Evolutionary conservation across 2,888 invertebrate species (phyloP), one percentile per base, ranked within the genome.

Genomic region (Halictus quadricinctus): DNA sequence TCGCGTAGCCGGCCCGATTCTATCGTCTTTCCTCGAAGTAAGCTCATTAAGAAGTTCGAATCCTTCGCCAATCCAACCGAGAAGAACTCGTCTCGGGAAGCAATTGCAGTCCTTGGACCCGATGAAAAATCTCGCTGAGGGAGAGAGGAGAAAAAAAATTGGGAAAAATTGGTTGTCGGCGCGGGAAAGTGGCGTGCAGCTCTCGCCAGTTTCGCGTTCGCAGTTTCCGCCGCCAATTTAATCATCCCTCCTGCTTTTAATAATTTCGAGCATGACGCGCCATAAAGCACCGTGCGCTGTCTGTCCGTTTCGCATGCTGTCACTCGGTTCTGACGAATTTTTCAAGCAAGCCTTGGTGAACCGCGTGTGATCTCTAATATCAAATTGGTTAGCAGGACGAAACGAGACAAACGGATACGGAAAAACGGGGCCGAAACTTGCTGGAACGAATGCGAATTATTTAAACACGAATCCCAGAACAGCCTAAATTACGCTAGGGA

Each of bases 1-100:
- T 36, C 41, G 21, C 18, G 50, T 50, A 21, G 58, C 36, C 41
- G 29, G 8, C 48, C 25, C 18, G 66, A 82, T 21, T 75, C 46
- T n/a, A 25, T 54, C 64, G n/a, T 46, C n/a, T 74, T 58, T 79
- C 29, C 73, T 41, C 29, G 46, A 10, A 43, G 25, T 46, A 41
- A 21, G 50, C 36, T 79, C 58, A 80, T 80, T 74, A 80, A 4
- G 36, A 76, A 80, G 43, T 83, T 83, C 10, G 7, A 64, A 64
- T 25, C 54, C n/a, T 36, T 1, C 41, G 25, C 41, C 78, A 50
- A 72, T 78, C 54, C 46, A 70, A 64, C 64, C 70, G n/a, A 4
- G n/a, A 15, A 18, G 8, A 72, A 15, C n/a, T 64, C 69, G 69
- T 12, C 50, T 21, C 29, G 25, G 2, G 12, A 74, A 54, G 46